Evolutionary conservation across 2,888 invertebrate genomes (phyloP).

Genomic region (Monochamus alternatus): DNA sequence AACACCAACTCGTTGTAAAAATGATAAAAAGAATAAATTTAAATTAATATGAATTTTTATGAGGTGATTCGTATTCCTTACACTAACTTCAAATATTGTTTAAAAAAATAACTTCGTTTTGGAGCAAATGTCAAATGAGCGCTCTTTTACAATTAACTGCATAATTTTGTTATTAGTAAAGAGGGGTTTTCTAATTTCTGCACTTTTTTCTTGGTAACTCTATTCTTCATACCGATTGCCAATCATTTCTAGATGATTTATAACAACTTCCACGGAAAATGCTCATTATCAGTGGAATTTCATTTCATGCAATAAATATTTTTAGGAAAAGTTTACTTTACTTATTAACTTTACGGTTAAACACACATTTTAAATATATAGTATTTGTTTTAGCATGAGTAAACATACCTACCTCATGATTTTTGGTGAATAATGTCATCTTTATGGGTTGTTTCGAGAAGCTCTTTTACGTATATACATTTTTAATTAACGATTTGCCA

Average conservation of each 20-base stretch:
- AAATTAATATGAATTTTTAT: too few species aligned
- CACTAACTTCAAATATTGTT: too few species aligned
- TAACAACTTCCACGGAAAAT: neutral
- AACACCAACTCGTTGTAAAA: too few species aligned
- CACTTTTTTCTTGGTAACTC: too few species aligned
- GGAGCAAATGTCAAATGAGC: too few species aligned
- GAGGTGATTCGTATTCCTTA: too few species aligned
- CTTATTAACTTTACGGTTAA: conserved; percentile 13
- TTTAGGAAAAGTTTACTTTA: conserved; percentile 19
- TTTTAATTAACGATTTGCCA: conserved; percentile 1
- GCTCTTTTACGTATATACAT: neutral
- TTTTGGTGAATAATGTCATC: conserved; percentile 17
- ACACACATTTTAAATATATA: conserved; percentile 1
- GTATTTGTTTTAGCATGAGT: conserved; percentile 3
- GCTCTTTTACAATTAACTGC: too few species aligned
- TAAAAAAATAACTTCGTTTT: too few species aligned
- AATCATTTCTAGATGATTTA: neutral
- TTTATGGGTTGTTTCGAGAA: conserved; percentile 5
- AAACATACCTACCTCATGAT: neutral
- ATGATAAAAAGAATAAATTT: too few species aligned
- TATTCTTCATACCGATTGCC: neutral
- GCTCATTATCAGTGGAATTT: neutral
- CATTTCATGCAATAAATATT: conserved; percentile 3
- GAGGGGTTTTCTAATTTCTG: too few species aligned
- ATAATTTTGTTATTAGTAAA: too few species aligned